Evolutionary conservation across 2,797 vertebrate species (phyloP).

Genomic region (Buphagus erythrorhynchus): DNA sequence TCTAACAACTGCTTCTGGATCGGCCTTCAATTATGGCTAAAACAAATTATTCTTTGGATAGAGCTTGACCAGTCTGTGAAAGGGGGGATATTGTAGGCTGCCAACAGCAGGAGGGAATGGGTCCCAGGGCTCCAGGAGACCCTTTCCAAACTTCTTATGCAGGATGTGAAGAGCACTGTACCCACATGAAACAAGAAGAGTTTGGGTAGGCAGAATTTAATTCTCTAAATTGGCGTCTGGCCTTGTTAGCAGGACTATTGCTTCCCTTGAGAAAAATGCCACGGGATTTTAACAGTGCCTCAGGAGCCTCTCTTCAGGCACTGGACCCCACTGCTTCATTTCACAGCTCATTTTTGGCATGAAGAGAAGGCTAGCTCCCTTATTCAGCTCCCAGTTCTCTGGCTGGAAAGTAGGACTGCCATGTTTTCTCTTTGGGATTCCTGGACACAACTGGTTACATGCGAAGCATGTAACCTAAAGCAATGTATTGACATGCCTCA

Average conservation of each 20-base stretch:
- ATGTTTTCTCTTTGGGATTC: not conserved
- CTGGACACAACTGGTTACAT: not conserved
- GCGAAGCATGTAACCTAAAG: not conserved
- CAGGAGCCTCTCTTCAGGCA: not conserved
- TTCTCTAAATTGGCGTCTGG: conserved; percentile 47
- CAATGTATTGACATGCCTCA: not conserved
- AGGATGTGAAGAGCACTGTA: conserved; percentile 15
- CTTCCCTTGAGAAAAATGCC: conserved; percentile 41
- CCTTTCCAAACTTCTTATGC: conserved; percentile 13
- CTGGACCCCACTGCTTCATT: conserved; percentile 40
- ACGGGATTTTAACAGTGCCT: not conserved
- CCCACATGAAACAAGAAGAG: conserved; percentile 27
- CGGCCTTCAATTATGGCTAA: not conserved
- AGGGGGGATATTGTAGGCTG: not conserved
- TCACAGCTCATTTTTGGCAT: conserved; percentile 21
- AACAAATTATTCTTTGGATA: not conserved
- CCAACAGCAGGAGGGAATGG: not conserved
- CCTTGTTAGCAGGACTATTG: not conserved
- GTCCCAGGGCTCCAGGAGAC: not conserved
- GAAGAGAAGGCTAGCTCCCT: not conserved
- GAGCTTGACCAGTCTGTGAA: conserved; percentile 10
- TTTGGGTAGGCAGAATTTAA: conserved; percentile 53
- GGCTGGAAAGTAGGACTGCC: not conserved
- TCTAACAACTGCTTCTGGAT: not conserved
- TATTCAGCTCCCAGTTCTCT: not conserved